Evolutionary conservation across 1,140 invertebrate species (phyloP).

Genomic region (Anastrepha ludens): DNA sequence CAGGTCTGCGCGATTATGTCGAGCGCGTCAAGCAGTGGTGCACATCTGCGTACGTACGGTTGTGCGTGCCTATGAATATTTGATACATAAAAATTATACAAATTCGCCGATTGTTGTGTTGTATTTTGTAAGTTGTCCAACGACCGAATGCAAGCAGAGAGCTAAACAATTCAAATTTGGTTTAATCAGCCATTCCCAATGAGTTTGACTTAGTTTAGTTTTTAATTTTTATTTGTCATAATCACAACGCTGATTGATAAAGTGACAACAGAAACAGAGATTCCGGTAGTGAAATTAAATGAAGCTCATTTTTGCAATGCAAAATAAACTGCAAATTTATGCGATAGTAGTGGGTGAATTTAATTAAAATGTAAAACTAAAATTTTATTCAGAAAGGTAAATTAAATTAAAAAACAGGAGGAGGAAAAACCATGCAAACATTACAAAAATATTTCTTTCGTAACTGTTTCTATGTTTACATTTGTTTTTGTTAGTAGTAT

Average conservation of each 20-base stretch:
- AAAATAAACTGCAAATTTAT: constrained; percentile 6
- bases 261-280: not conserved
- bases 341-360: not conserved
- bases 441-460: too few relatives aligned
- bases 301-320: not conserved
- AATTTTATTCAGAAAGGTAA: not conserved
- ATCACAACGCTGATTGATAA: not conserved
- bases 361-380: not conserved
- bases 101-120: not conserved
- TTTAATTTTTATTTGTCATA: not conserved
- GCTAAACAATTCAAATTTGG: constrained; percentile 14
- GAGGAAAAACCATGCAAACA: too few relatives aligned
- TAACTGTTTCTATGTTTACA: too few relatives aligned
- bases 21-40: not conserved
- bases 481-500: too few relatives aligned
- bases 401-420: too few relatives aligned
- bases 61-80: not conserved
- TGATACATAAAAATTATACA: not conserved
- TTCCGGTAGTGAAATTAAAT: not conserved
- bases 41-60: not conserved
- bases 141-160: not conserved
- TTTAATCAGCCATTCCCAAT: not conserved
- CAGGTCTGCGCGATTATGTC: not conserved
- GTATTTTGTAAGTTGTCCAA: too few relatives aligned
- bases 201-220: not conserved